These are phyloP conservation scores for Lomographa bimaculata DNA, from an alignment of 2,888 invertebrate species.

Conservation along the genomic window DNA sequence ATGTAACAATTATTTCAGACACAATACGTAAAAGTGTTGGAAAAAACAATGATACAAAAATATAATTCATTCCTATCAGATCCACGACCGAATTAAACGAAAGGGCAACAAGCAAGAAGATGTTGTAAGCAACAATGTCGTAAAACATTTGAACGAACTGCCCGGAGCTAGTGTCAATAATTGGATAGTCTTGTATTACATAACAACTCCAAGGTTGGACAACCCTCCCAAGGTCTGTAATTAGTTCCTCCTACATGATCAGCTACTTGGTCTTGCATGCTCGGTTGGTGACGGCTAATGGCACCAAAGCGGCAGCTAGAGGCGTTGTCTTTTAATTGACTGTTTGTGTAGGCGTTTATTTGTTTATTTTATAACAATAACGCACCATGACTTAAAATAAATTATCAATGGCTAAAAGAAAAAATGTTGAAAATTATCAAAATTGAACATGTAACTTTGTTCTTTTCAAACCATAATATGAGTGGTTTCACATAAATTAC, in stretches of 20 bases:
- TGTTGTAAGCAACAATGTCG: slow-evolving; percentile 11
- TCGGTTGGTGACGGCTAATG: slow-evolving; percentile 1
- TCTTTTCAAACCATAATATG: too few relatives aligned
- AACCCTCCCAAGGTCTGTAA: slow-evolving; percentile 31
- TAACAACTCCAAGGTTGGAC: slow-evolving; percentile 28
- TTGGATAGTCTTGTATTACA: slow-evolving; percentile 33
- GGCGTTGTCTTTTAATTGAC: not conserved
- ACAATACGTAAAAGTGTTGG: too few relatives aligned
- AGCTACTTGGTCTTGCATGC: slow-evolving; percentile 4
- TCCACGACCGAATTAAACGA: not conserved
- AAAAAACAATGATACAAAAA: slow-evolving; percentile 5
- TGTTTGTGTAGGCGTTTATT: not conserved
- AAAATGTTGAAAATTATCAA: too few relatives aligned
- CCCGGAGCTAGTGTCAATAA: slow-evolving; percentile 25
- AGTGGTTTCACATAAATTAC: too few relatives aligned
- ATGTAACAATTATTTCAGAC: too few relatives aligned
- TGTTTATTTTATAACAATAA: too few relatives aligned
- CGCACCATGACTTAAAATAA: too few relatives aligned
- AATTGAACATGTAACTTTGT: too few relatives aligned
- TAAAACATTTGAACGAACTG: slow-evolving; percentile 13
- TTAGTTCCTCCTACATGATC: slow-evolving; percentile 21
- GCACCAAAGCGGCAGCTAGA: not conserved
- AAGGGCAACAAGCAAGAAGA: slow-evolving; percentile 1
- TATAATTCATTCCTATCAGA: not conserved
- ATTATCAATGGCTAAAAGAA: too few relatives aligned